A percentile compares a stretch with the other conserved stretches of the same genome.
Evolutionary conservation across 2,797 vertebrate genomes (phyloP).

Genomic region (Sardinella longiceps): DNA sequence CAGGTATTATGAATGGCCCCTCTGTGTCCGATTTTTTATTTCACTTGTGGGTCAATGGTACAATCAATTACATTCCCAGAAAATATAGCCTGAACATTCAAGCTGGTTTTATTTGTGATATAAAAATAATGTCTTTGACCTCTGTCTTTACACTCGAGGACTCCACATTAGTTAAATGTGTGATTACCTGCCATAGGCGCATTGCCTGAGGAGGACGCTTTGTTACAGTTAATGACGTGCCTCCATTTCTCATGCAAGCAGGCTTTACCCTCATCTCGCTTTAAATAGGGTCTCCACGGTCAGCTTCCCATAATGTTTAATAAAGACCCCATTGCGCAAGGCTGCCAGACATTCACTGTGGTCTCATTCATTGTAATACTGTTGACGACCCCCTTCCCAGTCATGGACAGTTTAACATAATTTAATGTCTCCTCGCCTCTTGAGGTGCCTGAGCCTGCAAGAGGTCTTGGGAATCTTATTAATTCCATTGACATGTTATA

Average conservation of each 20-base stretch:
- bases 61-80: conserved; percentile 16
- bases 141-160: not conserved
- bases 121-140: conserved; percentile 8
- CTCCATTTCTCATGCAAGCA: not conserved
- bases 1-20: not conserved
- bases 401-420: conserved; percentile 25
- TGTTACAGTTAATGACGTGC: not conserved
- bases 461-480: conserved; percentile 4
- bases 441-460: not conserved
- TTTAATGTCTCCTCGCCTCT: not conserved
- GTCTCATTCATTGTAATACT: conserved; percentile 1
- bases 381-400: not conserved
- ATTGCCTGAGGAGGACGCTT: not conserved
- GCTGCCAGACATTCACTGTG: conserved; percentile 3
- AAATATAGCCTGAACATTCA: not conserved
- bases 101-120: not conserved
- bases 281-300: not conserved
- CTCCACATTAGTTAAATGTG: not conserved
- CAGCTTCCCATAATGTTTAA: conserved; percentile 1
- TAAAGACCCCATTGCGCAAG: not conserved
- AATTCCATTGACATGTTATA: conserved; percentile 1
- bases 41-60: not conserved
- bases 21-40: not conserved
- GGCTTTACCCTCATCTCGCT: not conserved
- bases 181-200: not conserved